phyloP scores from a whole-genome alignment of 2,113 vertebrate species.

The Serinus canaria region DNA sequence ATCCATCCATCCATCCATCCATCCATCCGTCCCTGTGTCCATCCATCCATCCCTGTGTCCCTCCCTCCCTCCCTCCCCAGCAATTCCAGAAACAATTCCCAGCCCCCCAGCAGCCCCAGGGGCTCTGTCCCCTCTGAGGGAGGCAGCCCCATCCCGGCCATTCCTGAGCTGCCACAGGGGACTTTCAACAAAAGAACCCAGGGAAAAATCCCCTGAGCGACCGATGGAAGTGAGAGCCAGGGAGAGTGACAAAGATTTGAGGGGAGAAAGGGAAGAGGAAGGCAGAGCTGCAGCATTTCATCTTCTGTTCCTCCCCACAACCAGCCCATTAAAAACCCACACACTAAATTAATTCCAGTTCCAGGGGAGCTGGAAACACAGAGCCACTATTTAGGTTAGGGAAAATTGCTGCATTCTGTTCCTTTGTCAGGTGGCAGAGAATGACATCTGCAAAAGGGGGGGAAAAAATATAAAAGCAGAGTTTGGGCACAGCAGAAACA shows the following conservation, averaged over 20 bases:
- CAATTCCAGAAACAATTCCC: background rate
- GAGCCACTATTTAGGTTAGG: background rate
- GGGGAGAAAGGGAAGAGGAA: background rate
- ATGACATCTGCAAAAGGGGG: background rate
- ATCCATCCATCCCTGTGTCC: too few species aligned
- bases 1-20: background rate
- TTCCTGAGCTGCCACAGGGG: background rate
- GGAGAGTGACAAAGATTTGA: background rate
- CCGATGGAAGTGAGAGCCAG: background rate
- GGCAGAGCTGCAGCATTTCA: background rate
- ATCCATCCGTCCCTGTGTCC: too few species aligned
- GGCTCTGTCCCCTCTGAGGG: background rate
- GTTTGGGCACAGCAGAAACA: background rate
- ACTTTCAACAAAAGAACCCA: background rate
- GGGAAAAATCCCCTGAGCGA: background rate
- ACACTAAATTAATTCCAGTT: slow-evolving; percentile 13
- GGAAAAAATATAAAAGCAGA: background rate
- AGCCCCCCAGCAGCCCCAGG: background rate
- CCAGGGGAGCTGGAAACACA: background rate
- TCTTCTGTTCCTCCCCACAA: slow-evolving; percentile 11
- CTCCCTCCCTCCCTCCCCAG: background rate
- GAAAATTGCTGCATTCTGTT: background rate
- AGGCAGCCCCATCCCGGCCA: fast-evolving
- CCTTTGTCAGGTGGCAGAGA: background rate
- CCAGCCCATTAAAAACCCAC: slow-evolving; percentile 44